A percentile compares a stretch with the other conserved stretches of the same genome.
Conservation (phyloP, 1,140 invertebrate genomes). For the Philaenus spumarius region DNA sequence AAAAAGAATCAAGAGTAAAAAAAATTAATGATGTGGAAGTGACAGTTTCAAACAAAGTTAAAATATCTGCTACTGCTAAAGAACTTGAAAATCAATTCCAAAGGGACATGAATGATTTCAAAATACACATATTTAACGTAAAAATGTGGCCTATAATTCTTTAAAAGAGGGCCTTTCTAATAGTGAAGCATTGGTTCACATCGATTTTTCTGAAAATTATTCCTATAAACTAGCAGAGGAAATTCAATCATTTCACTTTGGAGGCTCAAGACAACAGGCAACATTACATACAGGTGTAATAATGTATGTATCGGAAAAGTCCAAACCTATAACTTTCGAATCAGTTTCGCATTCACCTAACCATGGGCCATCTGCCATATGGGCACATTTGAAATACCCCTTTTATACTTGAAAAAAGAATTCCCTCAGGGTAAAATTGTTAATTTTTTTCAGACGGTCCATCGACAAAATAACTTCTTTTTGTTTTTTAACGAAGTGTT, state of each 20-base stretch:
- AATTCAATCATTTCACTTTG: too few species aligned
- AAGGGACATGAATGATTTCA: too few species aligned
- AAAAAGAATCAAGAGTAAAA: too few species aligned
- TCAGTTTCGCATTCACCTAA: slow-evolving; percentile 35
- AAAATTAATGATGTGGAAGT: too few species aligned
- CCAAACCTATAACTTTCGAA: slow-evolving; percentile 34
- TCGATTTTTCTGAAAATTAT: too few species aligned
- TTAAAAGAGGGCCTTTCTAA: too few species aligned
- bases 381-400: slow-evolving; percentile 35
- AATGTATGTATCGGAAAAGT: slow-evolving; percentile 25
- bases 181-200: too few species aligned
- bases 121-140: too few species aligned
- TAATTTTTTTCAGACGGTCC: slow-evolving; percentile 26
- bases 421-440: slow-evolving; percentile 18
- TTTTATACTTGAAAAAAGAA: slow-evolving; percentile 30
- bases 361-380: slow-evolving; percentile 36
- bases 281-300: slow-evolving; percentile 39
- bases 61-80: too few species aligned
- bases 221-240: slow-evolving; percentile 34
- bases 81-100: too few species aligned
- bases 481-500: slow-evolving; percentile 14
- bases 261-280: slow-evolving; percentile 32
- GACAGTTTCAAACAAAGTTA: too few species aligned
- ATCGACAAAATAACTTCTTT: slow-evolving; percentile 16
- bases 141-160: too few species aligned